Evolutionary conservation across 2,797 vertebrate genomes (phyloP).

Genomic region (Fringilla coelebs): DNA sequence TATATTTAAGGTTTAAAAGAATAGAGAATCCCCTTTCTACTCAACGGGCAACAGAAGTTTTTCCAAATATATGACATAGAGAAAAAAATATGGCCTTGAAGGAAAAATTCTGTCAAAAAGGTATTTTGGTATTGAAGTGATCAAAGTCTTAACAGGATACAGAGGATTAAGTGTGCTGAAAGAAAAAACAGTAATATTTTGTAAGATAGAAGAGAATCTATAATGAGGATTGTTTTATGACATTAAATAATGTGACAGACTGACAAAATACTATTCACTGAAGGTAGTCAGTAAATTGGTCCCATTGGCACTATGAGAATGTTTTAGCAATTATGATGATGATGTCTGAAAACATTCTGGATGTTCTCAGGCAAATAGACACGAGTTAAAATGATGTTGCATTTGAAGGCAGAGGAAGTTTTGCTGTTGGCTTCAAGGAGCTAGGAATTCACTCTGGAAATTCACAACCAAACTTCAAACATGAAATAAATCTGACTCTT

Average conservation of each 20-base stretch:
- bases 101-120: not conserved
- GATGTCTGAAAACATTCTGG: not conserved
- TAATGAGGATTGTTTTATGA: not conserved
- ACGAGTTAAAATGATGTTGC: not conserved
- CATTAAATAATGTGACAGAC: not conserved
- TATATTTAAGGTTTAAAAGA: not conserved
- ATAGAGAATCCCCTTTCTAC: not conserved
- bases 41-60: not conserved
- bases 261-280: not conserved
- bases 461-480: not conserved
- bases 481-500: not conserved
- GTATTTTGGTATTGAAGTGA: not conserved
- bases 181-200: not conserved
- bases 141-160: not conserved
- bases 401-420: not conserved
- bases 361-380: not conserved
- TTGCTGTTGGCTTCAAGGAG: not conserved
- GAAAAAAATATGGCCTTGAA: not conserved
- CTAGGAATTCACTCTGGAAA: not conserved
- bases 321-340: not conserved
- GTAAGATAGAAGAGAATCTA: not conserved
- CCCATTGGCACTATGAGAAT: not conserved
- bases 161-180: not conserved
- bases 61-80: not conserved
- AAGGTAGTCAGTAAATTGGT: not conserved